Percentiles rank a stretch among this genome's conserved stretches.
Evolutionary conservation across 2,797 vertebrate species (phyloP).

Genomic region (Huso huso): DNA sequence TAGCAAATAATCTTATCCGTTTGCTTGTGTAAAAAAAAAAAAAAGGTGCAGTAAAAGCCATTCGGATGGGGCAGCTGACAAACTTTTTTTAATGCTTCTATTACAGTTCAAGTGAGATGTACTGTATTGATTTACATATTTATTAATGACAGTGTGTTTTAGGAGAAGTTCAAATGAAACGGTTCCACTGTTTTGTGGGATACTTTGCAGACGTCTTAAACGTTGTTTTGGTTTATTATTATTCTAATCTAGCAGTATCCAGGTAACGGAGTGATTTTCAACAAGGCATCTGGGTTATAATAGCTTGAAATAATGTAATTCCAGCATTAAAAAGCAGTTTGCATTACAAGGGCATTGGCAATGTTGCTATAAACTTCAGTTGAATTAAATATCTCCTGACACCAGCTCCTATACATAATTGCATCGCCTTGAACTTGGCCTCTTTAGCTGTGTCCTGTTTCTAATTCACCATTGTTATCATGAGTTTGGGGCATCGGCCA

Average conservation of each 20-base stretch:
- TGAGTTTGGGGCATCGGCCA: constrained; percentile 13
- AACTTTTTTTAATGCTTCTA: background rate
- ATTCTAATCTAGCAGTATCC: background rate
- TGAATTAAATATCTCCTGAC: constrained; percentile 27
- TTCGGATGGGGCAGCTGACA: background rate
- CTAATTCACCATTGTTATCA: constrained; percentile 40
- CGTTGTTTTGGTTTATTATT: too few relatives aligned
- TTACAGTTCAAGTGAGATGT: too few relatives aligned
- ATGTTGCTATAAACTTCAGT: constrained; percentile 2
- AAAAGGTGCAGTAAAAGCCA: background rate
- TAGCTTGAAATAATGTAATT: background rate
- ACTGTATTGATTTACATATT: too few relatives aligned
- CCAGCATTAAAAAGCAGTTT: background rate
- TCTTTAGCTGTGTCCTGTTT: constrained; percentile 33
- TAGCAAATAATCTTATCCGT: background rate
- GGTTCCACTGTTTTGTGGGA: too few relatives aligned
- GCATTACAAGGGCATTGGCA: background rate
- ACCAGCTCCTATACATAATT: constrained; percentile 23
- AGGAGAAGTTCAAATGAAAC: too few relatives aligned
- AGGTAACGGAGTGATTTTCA: constrained; percentile 1
- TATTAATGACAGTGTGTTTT: too few relatives aligned
- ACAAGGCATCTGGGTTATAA: constrained; percentile 2
- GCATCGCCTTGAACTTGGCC: constrained; percentile 56
- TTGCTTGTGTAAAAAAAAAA: background rate
- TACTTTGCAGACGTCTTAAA: too few relatives aligned